Base-by-base conservation (phyloP, 2,113 vertebrate genomes). In the zebrafish (Danio rerio) region DNA sequence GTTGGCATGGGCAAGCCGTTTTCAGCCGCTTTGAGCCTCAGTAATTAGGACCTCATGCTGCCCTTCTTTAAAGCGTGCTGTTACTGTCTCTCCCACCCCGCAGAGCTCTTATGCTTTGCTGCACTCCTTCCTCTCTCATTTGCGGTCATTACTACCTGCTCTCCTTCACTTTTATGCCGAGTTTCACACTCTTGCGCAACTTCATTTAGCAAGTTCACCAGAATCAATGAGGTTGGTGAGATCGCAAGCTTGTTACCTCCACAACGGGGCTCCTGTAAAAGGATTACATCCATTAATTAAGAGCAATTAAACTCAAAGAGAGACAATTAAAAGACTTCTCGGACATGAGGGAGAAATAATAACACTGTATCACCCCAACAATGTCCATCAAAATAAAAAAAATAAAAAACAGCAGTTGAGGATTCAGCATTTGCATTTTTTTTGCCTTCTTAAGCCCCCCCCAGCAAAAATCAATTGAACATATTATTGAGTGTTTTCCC, bases 201-300 rank as follows among this genome's bases (percentile, higher is more conserved):
- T 56, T 78, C 68, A 83, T 84, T 56, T 50, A 82, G 79, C 16
- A 56, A 58, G 74, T 79, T 79, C 58, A 76, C 79, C 79, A 78
- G 75, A 65, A 84, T 81, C 82, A 70, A 56, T 65, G 45, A 80
- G 81, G 81, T 81, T 81, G 7, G 70, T 42, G 68, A 65, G 77
- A 83, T 86, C 84, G 78, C 79, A 79, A 62, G 82, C 74, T 84
- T 9, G 53, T 84, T 86, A 86, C 78, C 66, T 61, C 31, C 82
- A 62, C 82, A 79, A 79, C 74, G 40, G 82, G 77, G 68, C 69
- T 65, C 53, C 53, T 15, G 66, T 49, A 79, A 78, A 65, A 71
- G 85, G 83, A 84, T 86, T 84, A 71, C 61, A 81, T 84, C 72
- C 75, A 70, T 68, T 82, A 86, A 86, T 86, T 86, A 84, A 73